These are phyloP conservation scores for Phalloptychus januarius DNA, from an alignment of 2,797 vertebrate genomes.

Conservation along the genomic window DNA sequence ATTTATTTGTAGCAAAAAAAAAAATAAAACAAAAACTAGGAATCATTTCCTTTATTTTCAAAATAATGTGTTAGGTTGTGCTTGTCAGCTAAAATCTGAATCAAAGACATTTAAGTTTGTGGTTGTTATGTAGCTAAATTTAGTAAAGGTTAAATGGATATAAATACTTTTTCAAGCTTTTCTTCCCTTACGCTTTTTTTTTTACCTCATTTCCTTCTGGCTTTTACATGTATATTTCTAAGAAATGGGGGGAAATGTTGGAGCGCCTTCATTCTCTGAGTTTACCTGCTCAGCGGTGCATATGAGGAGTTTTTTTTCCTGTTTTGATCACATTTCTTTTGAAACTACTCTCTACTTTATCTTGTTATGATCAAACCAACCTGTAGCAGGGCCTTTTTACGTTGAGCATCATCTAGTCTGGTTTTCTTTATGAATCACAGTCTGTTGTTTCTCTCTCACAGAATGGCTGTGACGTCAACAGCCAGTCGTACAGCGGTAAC, in stretches of 20 bases:
- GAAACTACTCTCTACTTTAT: conserved; percentile 10
- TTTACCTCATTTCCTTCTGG: conserved; percentile 29
- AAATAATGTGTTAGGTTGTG: background rate
- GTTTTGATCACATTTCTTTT: conserved; percentile 1
- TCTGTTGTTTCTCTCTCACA: conserved; percentile 57
- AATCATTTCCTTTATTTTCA: background rate
- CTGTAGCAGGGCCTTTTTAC: conserved; percentile 3
- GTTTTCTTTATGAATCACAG: conserved; percentile 41
- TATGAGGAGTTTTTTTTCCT: background rate
- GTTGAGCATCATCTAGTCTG: conserved; percentile 2
- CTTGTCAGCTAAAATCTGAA: background rate
- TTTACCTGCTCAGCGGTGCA: conserved; percentile 2
- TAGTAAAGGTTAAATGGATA: background rate
- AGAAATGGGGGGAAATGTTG: conserved; percentile 6
- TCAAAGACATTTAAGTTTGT: background rate
- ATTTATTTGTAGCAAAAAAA: background rate
- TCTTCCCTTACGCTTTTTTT: conserved; percentile 24
- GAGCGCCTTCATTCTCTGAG: conserved; percentile 18
- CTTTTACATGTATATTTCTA: conserved; percentile 19
- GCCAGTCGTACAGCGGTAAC: conserved; percentile 90
- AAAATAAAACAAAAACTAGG: background rate
- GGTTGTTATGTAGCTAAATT: background rate
- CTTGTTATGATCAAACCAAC: background rate
- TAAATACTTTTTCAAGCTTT: background rate
- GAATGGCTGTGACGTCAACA: conserved; percentile 88